A percentile compares a stretch with the other conserved stretches of the same genome.
phyloP scores from a whole-genome alignment of 2,797 vertebrate species.

The Semaprochilodus insignis region DNA sequence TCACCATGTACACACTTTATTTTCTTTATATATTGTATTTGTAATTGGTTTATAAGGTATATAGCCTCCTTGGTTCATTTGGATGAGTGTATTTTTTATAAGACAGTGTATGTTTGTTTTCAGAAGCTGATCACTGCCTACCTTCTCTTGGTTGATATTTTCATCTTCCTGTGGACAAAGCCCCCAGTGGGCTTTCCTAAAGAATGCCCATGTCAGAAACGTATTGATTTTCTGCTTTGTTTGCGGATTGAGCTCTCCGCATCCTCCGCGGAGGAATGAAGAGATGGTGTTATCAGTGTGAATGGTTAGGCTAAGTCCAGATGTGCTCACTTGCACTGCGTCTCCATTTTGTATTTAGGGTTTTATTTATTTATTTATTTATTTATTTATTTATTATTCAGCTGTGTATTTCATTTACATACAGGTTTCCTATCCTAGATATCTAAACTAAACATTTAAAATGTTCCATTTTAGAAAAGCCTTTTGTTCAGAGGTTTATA shows the following conservation, averaged over 20 bases:
- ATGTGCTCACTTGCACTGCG: not conserved
- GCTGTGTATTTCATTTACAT: too few species aligned
- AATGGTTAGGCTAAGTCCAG: not conserved
- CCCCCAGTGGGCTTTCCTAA: conserved; percentile 12
- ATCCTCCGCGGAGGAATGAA: not conserved
- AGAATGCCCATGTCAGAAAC: conserved; percentile 21
- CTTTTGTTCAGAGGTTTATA: too few species aligned
- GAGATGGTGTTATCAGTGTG: conserved; percentile 17
- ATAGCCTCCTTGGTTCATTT: not conserved
- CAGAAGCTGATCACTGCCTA: not conserved
- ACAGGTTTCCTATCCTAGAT: too few species aligned
- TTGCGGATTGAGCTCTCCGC: not conserved
- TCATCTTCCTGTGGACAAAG: conserved; percentile 17
- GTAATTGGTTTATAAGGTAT: not conserved
- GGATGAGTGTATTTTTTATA: not conserved
- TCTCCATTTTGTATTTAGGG: not conserved
- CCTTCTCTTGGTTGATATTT: conserved; percentile 12
- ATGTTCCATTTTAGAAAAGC: too few species aligned
- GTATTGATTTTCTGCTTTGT: conserved; percentile 35
- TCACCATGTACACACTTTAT: not conserved
- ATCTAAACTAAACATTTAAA: too few species aligned
- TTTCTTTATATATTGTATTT: too few species aligned
- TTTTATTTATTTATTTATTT: not conserved
- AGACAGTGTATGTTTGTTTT: not conserved
- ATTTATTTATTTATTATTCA: too few species aligned